Evolutionary conservation across 2,113 vertebrate genomes (phyloP).

Genomic region (Epinephelus cyanopodus): DNA sequence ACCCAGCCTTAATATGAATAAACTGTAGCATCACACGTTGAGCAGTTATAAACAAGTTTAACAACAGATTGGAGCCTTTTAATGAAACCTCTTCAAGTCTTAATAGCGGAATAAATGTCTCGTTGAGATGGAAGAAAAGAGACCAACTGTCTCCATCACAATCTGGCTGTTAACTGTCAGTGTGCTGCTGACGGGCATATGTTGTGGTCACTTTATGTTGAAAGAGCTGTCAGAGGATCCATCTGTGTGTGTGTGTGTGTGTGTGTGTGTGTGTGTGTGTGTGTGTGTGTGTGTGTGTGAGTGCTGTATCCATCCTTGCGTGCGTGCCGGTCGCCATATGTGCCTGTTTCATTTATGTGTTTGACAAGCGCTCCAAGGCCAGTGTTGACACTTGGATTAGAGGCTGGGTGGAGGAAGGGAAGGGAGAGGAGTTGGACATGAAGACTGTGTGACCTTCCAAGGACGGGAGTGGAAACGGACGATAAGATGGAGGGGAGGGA

Average conservation of each 20-base stretch:
- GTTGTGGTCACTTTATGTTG: slow-evolving; percentile 60
- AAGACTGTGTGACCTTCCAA: slow-evolving; percentile 54
- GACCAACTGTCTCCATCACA: slow-evolving; percentile 45
- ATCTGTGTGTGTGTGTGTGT: slow-evolving; percentile 44
- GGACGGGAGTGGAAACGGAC: slow-evolving; percentile 53
- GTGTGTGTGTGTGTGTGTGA: slow-evolving; percentile 12
- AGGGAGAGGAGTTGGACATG: slow-evolving; percentile 33
- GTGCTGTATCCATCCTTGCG: neutral
- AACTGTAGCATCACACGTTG: too few species aligned
- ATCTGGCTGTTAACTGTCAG: slow-evolving; percentile 41
- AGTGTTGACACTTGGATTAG: slow-evolving; percentile 71
- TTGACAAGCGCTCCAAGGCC: slow-evolving; percentile 61
- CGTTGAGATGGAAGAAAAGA: neutral
- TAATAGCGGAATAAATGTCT: neutral
- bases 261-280: slow-evolving; percentile 13
- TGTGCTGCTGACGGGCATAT: slow-evolving; percentile 64
- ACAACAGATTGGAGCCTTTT: neutral
- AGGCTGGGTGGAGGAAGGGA: neutral
- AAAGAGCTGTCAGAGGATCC: slow-evolving; percentile 48
- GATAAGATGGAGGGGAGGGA: slow-evolving; percentile 49
- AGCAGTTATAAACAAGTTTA: too few species aligned
- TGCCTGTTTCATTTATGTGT: slow-evolving; percentile 38
- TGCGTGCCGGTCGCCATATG: slow-evolving; percentile 45
- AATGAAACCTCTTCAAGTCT: neutral
- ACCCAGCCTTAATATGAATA: too few species aligned